A percentile compares a stretch with the other conserved stretches of the same genome.
Evolutionary conservation across 2,888 invertebrate species (phyloP).

Genomic region (Sclerodermus sp.): DNA sequence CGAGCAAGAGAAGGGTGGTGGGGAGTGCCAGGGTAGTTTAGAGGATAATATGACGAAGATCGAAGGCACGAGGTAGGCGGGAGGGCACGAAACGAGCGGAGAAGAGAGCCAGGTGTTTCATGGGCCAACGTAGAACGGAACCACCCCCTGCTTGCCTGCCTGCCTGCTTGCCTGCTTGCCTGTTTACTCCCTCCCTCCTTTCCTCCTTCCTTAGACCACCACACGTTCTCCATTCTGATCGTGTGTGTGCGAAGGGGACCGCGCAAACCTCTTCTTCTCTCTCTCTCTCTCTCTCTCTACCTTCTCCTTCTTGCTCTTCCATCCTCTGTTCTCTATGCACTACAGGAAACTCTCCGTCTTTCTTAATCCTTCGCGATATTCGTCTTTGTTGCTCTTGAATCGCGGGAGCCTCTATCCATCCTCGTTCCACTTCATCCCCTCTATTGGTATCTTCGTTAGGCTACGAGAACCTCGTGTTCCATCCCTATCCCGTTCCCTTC

Average conservation of each 20-base stretch:
- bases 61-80: conserved; percentile 32
- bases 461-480: conserved; percentile 1
- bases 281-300: neutral
- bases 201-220: conserved; percentile 19
- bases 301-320: neutral
- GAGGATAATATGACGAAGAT: conserved; percentile 42
- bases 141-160: conserved; percentile 28
- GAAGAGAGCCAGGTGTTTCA: conserved; percentile 46
- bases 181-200: conserved; percentile 8
- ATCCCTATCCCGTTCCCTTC: conserved; percentile 9
- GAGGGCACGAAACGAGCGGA: conserved; percentile 17
- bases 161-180: conserved; percentile 16
- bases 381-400: too few species aligned
- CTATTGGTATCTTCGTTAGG: conserved; percentile 5
- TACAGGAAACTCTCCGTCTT: neutral
- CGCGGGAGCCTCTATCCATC: too few species aligned
- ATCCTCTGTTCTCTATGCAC: neutral
- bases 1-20: neutral
- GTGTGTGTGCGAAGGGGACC: neutral
- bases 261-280: conserved; percentile 9
- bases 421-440: conserved; percentile 4
- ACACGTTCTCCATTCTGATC: conserved; percentile 11
- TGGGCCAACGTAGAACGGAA: conserved; percentile 34
- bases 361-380: neutral
- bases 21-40: conserved; percentile 28